Base-by-base conservation (phyloP, 2,888 invertebrate species). In the Drosophila seclusa region DNA sequence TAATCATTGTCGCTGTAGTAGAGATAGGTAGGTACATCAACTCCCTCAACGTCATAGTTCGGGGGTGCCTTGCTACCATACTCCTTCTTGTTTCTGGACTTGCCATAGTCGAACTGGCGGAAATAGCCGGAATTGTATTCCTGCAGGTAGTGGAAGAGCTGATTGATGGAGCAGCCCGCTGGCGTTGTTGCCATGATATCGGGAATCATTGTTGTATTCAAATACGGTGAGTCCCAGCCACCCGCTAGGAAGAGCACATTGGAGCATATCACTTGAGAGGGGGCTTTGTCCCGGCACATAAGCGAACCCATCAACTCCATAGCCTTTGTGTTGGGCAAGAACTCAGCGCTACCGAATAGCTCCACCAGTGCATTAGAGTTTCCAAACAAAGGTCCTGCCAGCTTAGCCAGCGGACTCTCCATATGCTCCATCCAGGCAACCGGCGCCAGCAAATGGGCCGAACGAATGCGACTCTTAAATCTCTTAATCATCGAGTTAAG, bases 311-410 rank as follows among this genome's bases (percentile, higher is more conserved):
- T 68, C 42, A 91, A 4, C 49, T 90, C 81, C 91, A 90, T 88
- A 1, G 83, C 82, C 52, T 32, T 71, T 1, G 58, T 27, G 34
- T 66, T 91, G 6, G 91, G 91, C 27, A 89, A 0, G 24, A 92
- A 91, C 21, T 91, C 92, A 3, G 81, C 76, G 55, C 83, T 90
- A 4, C 92, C 92, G 21, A 88, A 84, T 0, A 92, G 32, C 66
- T 88, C 91, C 6, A 84, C 75, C 2, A 88, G 68, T 0, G 80
- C 79, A 42, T 90, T 91, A 6, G 92, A 87, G 11, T 91, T 89
- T 21, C 91, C 90, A 4, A 91, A 31, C 11, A 90, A 36, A 8
- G 95, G 96, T 0, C 96, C 95, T 1, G 96, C 90, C 38, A 95
- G 92, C 68, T 94, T 93, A 53, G 84, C 89, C 58, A 97, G 10